Evolutionary conservation across 2,888 invertebrate genomes (phyloP).

Genomic region (Tineola bisselliella): DNA sequence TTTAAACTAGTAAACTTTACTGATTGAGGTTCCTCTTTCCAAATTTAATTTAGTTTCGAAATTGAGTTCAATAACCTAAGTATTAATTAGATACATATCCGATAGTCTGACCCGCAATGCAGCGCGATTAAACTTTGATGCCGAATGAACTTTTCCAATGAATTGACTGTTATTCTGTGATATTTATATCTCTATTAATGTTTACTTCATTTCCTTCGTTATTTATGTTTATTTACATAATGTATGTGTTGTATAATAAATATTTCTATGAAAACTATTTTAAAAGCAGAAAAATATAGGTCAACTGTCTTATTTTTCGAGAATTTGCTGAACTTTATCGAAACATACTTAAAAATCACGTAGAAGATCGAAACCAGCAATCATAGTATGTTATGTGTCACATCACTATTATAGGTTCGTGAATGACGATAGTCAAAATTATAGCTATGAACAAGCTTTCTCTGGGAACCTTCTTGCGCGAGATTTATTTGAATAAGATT

Average conservation of each 20-base stretch:
- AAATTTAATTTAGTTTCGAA: slow-evolving; percentile 5
- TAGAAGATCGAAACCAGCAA: not conserved
- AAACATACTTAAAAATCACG: not conserved
- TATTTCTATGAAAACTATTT: not conserved
- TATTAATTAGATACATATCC: slow-evolving; percentile 1
- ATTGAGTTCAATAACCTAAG: slow-evolving; percentile 7
- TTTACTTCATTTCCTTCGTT: too few species aligned
- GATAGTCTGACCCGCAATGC: not conserved
- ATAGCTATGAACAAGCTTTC: slow-evolving; percentile 9
- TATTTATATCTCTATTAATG: not conserved
- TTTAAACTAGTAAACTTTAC: slow-evolving; percentile 3
- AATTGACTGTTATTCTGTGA: not conserved
- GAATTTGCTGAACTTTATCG: not conserved
- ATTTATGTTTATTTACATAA: not conserved
- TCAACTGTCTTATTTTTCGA: too few species aligned
- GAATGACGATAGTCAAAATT: slow-evolving; percentile 10
- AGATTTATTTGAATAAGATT: not conserved
- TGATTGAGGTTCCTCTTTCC: not conserved
- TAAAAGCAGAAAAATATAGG: too few species aligned
- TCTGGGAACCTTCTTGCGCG: slow-evolving; percentile 3
- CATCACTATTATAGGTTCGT: slow-evolving; percentile 10
- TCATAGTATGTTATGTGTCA: slow-evolving; percentile 7
- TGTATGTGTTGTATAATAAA: not conserved
- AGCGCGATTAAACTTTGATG: slow-evolving; percentile 2
- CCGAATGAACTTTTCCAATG: not conserved